Conservation (phyloP, 2,113 vertebrate genomes). For the Dunckerocampus dactyliophorus region DNA sequence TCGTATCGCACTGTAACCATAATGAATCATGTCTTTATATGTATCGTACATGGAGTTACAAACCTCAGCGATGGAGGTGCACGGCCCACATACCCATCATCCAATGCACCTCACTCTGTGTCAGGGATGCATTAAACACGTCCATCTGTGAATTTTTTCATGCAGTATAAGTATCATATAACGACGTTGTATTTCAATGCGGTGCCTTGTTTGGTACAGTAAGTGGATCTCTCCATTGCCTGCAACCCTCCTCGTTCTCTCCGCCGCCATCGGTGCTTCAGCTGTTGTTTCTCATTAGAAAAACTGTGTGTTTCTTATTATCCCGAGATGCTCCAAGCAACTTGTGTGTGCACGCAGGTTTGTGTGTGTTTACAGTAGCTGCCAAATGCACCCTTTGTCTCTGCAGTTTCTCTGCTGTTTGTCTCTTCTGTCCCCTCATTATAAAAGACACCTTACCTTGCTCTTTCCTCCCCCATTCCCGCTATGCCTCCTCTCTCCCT, state of each 20-base stretch:
- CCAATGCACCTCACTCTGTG: background rate
- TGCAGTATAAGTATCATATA: constrained; percentile 24
- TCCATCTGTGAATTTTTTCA: constrained; percentile 19
- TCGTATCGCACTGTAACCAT: no score
- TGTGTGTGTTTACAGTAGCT: constrained; percentile 41
- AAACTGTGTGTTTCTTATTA: constrained; percentile 73
- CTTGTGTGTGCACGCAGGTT: constrained; percentile 31
- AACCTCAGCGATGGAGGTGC: no score
- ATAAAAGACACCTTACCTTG: constrained; percentile 43
- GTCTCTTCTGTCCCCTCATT: constrained; percentile 65
- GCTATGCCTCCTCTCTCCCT: constrained; percentile 3
- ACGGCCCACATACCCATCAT: background rate
- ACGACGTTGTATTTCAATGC: constrained; percentile 39
- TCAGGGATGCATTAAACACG: constrained; percentile 19
- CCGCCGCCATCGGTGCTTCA: constrained; percentile 64
- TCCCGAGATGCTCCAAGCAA: constrained; percentile 67
- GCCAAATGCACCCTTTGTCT: constrained; percentile 60
- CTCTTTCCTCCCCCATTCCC: constrained; percentile 8
- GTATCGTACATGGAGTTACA: no score
- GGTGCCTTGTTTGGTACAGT: constrained; percentile 51
- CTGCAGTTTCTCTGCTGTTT: constrained; percentile 56
- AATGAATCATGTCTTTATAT: no score
- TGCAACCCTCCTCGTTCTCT: constrained; percentile 45
- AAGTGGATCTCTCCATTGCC: constrained; percentile 60
- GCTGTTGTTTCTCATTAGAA: constrained; percentile 73